Percentiles rank a stretch among this genome's conserved stretches.
These are phyloP conservation scores for Mesitornis unicolor DNA, from an alignment of 2,113 vertebrate genomes.

Conservation along the genomic window DNA sequence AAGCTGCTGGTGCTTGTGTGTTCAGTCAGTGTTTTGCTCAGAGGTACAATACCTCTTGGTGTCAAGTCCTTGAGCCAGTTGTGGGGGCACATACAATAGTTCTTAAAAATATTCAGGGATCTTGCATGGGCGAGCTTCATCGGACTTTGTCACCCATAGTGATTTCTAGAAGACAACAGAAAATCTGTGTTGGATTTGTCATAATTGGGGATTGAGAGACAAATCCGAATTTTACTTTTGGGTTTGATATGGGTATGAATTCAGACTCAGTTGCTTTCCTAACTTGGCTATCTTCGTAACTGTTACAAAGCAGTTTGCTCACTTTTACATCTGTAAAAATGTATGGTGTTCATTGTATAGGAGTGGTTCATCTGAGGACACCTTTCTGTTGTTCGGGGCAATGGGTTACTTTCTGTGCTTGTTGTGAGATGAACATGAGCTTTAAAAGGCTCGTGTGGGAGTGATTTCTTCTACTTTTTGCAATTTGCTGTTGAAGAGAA, in stretches of 20 bases:
- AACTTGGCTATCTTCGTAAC: background rate
- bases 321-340: background rate
- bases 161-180: background rate
- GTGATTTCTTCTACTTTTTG: conserved; percentile 10
- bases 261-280: background rate
- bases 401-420: conserved; percentile 10
- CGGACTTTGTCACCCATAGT: background rate
- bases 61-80: background rate
- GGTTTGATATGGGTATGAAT: background rate
- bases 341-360: background rate
- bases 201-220: background rate
- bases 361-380: conserved; percentile 10
- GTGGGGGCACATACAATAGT: background rate
- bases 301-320: background rate
- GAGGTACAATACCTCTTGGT: background rate
- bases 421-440: background rate
- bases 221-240: background rate
- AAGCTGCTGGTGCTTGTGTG: conserved; percentile 18
- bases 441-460: background rate
- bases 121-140: background rate
- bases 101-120: background rate
- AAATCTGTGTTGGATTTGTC: background rate
- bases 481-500: conserved; percentile 24
- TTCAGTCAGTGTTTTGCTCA: background rate
- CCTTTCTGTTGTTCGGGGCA: background rate